Evolutionary conservation across 2,888 invertebrate genomes (phyloP), one percentile per base, ranked within the genome.

Genomic region (Drosophila fungiperda): DNA sequence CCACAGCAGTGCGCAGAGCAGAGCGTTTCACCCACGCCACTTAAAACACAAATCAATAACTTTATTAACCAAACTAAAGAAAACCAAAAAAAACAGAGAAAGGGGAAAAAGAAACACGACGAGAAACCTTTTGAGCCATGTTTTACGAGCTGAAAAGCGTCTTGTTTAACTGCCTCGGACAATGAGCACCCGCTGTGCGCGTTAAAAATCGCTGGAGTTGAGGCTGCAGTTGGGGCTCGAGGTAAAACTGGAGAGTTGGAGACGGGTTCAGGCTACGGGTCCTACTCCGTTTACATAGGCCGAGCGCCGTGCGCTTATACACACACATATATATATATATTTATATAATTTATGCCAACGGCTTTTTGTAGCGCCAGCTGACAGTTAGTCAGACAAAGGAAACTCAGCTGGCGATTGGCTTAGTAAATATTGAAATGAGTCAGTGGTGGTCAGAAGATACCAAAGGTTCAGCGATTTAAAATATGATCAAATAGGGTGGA

Each of bases 111-210:
- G n/a, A 38, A 45, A 45, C 42, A 60, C 45, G 15, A 36, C 64
- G 29, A 32, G 35, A 70, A 67, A 70, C 61, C 65, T 64, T 64
- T 64, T 69, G 68, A 59, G 72, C 69, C 85, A 70, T 80, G 89
- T 82, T 89, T 85, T 85, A 85, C 83, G 85, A 85, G 85, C 85
- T 85, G 84, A 85, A 85, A 85, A 85, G 84, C 84, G 87, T 85
- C 84, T 85, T 85, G 89, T 89, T 85, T 89, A 89, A 87, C 85
- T 85, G 89, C 82, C 75, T 72, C 57, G 86, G 69, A 89, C 85
- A 85, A 85, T 89, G 86, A 72, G 83, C 89, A 66, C 85, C 89
- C 86, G 85, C 85, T 85, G 85, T 50, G 89, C 66, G 85, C 78
- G 89, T 85, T 85, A 85, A 85, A 89, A 85, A 87, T 85, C 86